These are phyloP conservation scores for Rhea americana DNA, from an alignment of 2,113 vertebrate genomes.

Conservation along the genomic window DNA sequence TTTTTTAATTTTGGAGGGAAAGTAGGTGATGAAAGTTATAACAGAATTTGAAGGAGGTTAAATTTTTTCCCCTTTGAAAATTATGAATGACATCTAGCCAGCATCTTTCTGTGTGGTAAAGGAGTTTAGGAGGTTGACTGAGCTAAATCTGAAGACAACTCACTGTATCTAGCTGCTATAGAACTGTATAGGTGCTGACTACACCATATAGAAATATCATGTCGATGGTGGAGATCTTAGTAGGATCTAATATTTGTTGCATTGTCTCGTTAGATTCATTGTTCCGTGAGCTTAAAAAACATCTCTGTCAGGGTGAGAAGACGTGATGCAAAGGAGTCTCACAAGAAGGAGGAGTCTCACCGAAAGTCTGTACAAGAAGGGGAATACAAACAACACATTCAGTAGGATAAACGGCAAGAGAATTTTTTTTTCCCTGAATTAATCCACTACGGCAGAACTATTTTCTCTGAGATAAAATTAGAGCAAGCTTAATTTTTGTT, in stretches of 20 bases:
- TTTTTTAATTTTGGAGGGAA: not conserved
- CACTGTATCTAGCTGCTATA: not conserved
- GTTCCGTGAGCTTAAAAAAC: not conserved
- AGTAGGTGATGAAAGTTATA: not conserved
- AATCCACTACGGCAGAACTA: not conserved
- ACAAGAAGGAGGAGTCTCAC: not conserved
- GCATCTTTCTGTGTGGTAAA: not conserved
- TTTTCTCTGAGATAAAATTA: not conserved
- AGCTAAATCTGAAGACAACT: not conserved
- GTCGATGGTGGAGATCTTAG: not conserved
- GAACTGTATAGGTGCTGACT: not conserved
- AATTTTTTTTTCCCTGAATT: not conserved
- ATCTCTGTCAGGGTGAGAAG: not conserved
- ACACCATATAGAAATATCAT: not conserved
- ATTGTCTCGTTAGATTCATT: too few relatives aligned
- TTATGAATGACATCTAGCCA: not conserved
- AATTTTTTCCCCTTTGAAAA: not conserved
- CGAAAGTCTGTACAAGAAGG: not conserved
- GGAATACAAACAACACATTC: not conserved
- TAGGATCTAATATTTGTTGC: not conserved
- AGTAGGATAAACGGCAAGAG: not conserved
- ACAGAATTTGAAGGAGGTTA: not conserved
- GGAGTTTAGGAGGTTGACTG: not conserved
- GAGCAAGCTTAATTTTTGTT: conserved; percentile 45
- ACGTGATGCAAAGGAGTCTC: not conserved